Percentiles rank a stretch among this genome's conserved stretches.
Evolutionary conservation across 2,888 invertebrate genomes (phyloP).

Genomic region (Cephus rjabovi): DNA sequence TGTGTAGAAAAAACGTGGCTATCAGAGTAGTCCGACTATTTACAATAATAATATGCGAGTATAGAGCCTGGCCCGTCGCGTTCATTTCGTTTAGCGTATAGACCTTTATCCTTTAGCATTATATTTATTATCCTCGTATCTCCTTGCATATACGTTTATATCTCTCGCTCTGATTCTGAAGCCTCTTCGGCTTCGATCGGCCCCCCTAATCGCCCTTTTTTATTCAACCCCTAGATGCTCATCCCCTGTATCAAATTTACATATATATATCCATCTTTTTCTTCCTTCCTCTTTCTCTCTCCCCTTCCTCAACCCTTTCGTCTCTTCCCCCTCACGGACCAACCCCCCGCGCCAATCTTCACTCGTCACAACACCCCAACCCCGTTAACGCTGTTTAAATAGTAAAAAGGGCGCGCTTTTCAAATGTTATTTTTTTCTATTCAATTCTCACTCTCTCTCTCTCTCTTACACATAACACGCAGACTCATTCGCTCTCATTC

Average conservation of each 20-base stretch:
- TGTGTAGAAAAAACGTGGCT: conserved; percentile 27
- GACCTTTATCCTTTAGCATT: neutral
- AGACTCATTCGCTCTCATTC: too few species aligned
- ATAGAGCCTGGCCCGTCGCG: conserved; percentile 29
- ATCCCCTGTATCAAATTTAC: conserved; percentile 8
- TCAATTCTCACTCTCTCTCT: conserved; percentile 14
- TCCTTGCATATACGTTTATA: neutral
- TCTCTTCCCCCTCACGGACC: conserved; percentile 11
- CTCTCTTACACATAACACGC: conserved; percentile 14
- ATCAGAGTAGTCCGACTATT: conserved; percentile 36
- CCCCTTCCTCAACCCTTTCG: conserved; percentile 14
- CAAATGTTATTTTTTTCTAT: conserved; percentile 16
- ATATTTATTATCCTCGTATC: neutral
- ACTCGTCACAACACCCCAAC: too few species aligned
- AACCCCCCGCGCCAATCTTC: conserved; percentile 28
- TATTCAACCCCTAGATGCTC: conserved; percentile 13
- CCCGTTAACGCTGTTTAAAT: too few species aligned
- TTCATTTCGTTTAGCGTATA: conserved; percentile 1
- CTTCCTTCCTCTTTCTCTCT: conserved; percentile 20
- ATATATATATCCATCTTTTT: neutral
- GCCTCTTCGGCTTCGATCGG: conserved; percentile 12
- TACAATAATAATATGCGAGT: conserved; percentile 29
- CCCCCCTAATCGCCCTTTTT: conserved; percentile 21
- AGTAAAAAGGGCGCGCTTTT: too few species aligned
- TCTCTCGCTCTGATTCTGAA: conserved; percentile 7